Evolutionary conservation across 2,888 invertebrate genomes (phyloP), one percentile per base, ranked within the genome.

Genomic region (Andricus quercusramuli): DNA sequence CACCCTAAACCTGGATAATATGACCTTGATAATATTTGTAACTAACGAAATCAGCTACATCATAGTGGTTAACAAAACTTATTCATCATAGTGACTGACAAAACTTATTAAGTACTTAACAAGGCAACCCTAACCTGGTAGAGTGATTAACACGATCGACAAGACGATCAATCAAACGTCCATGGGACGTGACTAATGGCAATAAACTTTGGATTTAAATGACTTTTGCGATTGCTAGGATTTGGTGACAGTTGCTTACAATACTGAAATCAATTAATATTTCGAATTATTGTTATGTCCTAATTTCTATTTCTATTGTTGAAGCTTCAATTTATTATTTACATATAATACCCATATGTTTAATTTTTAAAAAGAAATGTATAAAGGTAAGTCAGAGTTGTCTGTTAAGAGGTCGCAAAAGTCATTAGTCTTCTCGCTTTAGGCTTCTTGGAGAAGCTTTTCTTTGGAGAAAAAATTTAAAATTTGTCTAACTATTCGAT

Each of bases 1-100:
- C 74, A 74, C 74, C 62, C 62, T 62, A 13, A 62, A 62, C 11
- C 62, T 25, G 25, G 62, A 62, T 62, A 62, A 62, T 62, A 25
- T 25, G 62, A 62, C 25, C 29, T 74, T 37, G 56, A 59, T 83
- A 84, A 84, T 83, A 76, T 64, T 81, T 78, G 81, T 83, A 81
- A 83, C 82, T 84, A 84, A 84, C 81, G 81, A 80, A 56, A 80
- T 82, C 74, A 83, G 84, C 83, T 83, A 76, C 64, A 80, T 80
- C 82, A 83, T 82, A 70, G 74, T 83, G 80, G 78, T 81, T 85
- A 83, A 85, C 84, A 84, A 82, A 78, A 56, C 62, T 62, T 62
- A 22, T 62, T 62, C 22, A 22, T 62, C 25, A 56, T 56, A 65
- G 74, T 82, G 74, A 83, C 74, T 82, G 79, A 81, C 82, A 79